Evolutionary conservation across 2,797 vertebrate species (phyloP).

Genomic region (Paedocypris micromegethes): DNA sequence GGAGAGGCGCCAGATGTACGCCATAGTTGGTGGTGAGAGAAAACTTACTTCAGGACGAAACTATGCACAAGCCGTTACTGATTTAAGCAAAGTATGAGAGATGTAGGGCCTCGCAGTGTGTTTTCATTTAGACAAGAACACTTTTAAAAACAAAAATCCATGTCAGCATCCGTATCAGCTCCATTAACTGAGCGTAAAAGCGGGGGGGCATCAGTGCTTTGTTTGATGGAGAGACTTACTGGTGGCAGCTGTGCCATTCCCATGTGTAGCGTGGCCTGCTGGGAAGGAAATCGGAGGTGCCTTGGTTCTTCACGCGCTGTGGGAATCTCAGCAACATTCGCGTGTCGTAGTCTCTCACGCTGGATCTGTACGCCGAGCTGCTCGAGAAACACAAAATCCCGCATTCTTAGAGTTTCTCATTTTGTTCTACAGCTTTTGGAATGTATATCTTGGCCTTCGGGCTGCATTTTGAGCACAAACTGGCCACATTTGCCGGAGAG

Average conservation of each 20-base stretch:
- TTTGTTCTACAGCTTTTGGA: slow-evolving; percentile 11
- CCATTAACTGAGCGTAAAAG: slow-evolving; percentile 59
- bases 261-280: slow-evolving; percentile 93
- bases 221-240: slow-evolving; percentile 73
- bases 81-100: slow-evolving; percentile 40
- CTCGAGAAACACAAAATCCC: slow-evolving; percentile 34
- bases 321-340: slow-evolving; percentile 93
- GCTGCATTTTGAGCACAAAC: slow-evolving; percentile 19
- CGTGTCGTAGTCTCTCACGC: slow-evolving; percentile 87
- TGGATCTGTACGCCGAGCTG: slow-evolving; percentile 82
- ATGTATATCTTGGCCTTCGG: slow-evolving; percentile 18
- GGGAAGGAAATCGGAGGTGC: slow-evolving; percentile 92
- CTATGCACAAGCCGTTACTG: slow-evolving; percentile 61
- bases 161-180: slow-evolving; percentile 99
- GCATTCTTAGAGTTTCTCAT: slow-evolving; percentile 20
- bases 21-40: slow-evolving; percentile 48
- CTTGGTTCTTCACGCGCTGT: slow-evolving; percentile 96
- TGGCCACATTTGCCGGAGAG: slow-evolving; percentile 21
- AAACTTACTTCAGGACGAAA: slow-evolving; percentile 56
- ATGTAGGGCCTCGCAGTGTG: slow-evolving; percentile 43
- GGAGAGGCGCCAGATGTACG: slow-evolving; percentile 56
- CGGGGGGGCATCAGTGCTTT: too few relatives aligned
- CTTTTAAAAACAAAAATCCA: slow-evolving; percentile 71
- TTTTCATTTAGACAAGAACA: slow-evolving; percentile 46
- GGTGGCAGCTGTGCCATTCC: slow-evolving; percentile 99